A percentile compares a stretch with the other conserved stretches of the same genome.
These are phyloP conservation scores for Apodemus agrarius DNA, from an alignment of 2,797 vertebrate species.

Conservation along the genomic window DNA sequence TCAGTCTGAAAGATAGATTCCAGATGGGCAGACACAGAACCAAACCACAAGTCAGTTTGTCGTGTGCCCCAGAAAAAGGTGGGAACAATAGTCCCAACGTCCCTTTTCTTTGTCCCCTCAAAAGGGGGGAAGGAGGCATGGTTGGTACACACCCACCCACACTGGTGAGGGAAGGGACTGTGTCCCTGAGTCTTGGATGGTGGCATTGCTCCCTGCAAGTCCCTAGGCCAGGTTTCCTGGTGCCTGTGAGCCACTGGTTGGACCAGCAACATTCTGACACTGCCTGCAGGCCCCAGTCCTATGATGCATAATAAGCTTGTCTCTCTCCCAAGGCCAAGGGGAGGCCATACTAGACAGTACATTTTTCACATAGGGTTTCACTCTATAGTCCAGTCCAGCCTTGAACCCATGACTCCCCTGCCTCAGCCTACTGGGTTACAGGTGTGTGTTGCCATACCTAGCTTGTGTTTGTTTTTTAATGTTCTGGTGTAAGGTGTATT, in stretches of 20 bases:
- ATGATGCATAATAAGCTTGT: not conserved
- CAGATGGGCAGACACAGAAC: not conserved
- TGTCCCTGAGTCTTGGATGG: not conserved
- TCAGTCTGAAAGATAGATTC: not conserved
- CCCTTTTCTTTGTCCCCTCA: not conserved
- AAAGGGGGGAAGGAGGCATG: not conserved
- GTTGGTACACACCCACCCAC: not conserved
- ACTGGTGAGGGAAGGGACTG: not conserved
- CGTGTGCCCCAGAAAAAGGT: not conserved
- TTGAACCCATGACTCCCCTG: not conserved
- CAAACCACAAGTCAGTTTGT: not conserved
- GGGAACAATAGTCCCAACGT: not conserved
- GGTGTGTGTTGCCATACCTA: not conserved
- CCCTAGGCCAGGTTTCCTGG: not conserved
- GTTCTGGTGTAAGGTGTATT: slow-evolving; percentile 20
- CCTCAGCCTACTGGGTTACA: not conserved
- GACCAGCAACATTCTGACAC: not conserved
- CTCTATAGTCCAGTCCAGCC: not conserved
- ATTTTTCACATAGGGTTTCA: not conserved
- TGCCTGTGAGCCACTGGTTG: not conserved
- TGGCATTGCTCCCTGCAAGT: not conserved
- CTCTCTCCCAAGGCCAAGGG: slow-evolving; percentile 34
- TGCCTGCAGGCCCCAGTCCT: not conserved
- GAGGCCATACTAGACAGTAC: slow-evolving; percentile 18
- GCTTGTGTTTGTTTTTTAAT: not conserved